phyloP scores from a whole-genome alignment of 2,797 vertebrate genomes.

The Tauraco hartlaubi region DNA sequence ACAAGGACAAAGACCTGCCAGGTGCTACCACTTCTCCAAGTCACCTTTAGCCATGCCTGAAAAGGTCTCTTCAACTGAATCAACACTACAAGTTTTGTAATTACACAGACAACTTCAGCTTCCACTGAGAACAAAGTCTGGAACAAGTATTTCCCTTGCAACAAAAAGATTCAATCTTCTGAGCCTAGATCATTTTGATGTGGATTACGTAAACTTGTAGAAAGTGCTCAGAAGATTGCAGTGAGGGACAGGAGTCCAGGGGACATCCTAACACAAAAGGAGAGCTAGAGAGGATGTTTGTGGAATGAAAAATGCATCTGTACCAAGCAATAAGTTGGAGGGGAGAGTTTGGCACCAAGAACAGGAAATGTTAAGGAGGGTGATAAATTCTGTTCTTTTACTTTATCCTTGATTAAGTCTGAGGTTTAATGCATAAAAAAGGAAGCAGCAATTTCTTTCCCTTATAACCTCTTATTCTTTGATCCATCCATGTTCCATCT shows the following conservation, averaged over 20 bases:
- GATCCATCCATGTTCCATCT: background rate
- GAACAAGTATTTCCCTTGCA: background rate
- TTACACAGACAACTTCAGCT: background rate
- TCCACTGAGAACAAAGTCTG: background rate
- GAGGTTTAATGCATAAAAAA: background rate
- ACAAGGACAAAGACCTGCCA: background rate
- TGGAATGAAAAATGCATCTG: background rate
- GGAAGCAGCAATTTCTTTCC: background rate
- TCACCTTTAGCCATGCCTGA: background rate
- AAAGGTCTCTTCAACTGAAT: background rate
- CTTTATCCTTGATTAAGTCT: background rate
- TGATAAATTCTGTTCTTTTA: background rate
- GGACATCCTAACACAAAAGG: background rate
- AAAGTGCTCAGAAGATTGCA: background rate
- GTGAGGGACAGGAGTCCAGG: background rate
- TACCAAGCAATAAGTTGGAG: background rate
- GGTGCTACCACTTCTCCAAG: background rate
- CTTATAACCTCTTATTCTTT: background rate
- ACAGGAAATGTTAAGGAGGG: accelerated
- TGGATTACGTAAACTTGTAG: background rate
- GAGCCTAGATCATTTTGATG: background rate
- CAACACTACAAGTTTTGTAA: background rate
- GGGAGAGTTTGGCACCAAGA: background rate
- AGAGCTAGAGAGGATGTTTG: background rate
- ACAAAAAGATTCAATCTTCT: background rate